These are phyloP conservation scores for Phortica magna DNA, from an alignment of 2,888 invertebrate species.

Conservation along the genomic window DNA sequence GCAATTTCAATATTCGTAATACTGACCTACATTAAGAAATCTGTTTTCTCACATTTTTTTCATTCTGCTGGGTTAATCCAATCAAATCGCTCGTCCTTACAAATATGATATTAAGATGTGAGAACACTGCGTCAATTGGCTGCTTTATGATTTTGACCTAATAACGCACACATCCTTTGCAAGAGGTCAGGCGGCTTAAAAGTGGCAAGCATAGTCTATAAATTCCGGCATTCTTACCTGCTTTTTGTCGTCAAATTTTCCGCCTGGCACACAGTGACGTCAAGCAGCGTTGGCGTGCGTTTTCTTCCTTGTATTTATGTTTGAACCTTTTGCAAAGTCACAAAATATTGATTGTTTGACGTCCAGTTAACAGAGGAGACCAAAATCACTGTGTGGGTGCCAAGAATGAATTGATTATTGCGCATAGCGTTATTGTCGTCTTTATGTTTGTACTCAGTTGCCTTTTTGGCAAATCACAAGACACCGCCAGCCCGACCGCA, in stretches of 20 bases:
- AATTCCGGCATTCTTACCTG: neutral
- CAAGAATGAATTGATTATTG: too few relatives aligned
- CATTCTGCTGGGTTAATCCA: too few relatives aligned
- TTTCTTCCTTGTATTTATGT: neutral
- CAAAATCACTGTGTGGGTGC: constrained; percentile 8
- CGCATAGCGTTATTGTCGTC: too few relatives aligned
- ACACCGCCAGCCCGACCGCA: too few relatives aligned
- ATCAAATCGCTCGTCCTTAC: too few relatives aligned
- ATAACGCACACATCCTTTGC: constrained; percentile 36
- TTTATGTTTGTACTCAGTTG: neutral
- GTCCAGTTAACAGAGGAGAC: neutral
- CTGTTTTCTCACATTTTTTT: too few relatives aligned
- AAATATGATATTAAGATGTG: constrained; percentile 48
- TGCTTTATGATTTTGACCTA: constrained; percentile 60
- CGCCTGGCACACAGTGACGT: constrained; percentile 52
- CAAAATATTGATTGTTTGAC: neutral
- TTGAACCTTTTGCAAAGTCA: constrained; percentile 20
- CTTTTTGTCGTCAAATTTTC: constrained; percentile 38
- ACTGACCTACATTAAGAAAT: constrained; percentile 9
- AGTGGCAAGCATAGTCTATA: neutral
- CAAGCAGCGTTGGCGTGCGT: constrained; percentile 63
- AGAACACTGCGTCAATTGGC: constrained; percentile 71
- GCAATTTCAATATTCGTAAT: constrained; percentile 8
- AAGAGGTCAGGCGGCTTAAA: neutral
- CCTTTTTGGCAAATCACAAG: neutral